Evolutionary conservation across 2,113 vertebrate genomes (phyloP).

Genomic region (Albula glossodonta): DNA sequence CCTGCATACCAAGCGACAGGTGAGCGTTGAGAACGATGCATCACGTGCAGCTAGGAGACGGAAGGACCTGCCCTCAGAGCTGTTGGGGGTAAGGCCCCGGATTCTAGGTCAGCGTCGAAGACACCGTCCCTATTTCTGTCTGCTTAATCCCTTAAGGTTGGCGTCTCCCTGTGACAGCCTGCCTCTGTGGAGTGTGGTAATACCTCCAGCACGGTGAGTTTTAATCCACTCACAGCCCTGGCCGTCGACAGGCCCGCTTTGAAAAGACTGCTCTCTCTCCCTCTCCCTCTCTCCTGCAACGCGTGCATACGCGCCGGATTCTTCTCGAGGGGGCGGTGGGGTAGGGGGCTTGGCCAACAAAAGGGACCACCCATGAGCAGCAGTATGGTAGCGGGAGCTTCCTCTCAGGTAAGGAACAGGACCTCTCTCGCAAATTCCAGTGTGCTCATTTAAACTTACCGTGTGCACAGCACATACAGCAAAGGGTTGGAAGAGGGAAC

Average conservation of each 20-base stretch:
- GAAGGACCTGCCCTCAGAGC: not conserved
- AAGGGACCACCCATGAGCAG: conserved; percentile 1
- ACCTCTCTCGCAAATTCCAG: not conserved
- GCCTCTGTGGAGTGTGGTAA: not conserved
- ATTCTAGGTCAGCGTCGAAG: conserved; percentile 7
- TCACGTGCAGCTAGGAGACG: not conserved
- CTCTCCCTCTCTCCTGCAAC: not conserved
- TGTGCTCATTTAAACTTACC: too few relatives aligned
- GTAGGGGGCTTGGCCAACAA: not conserved
- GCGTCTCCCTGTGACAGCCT: not conserved
- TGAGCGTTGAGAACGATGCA: not conserved
- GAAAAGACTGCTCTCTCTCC: not conserved
- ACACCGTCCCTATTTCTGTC: not conserved
- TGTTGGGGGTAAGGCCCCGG: not conserved
- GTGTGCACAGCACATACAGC: too few relatives aligned
- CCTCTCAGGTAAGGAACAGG: not conserved
- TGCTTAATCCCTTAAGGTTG: not conserved
- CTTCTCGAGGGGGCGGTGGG: not conserved
- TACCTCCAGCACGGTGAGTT: not conserved
- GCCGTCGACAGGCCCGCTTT: not conserved
- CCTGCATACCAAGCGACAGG: not conserved
- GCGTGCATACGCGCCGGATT: not conserved
- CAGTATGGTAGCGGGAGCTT: not conserved
- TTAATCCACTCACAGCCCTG: not conserved
- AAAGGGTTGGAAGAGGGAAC: too few relatives aligned